Conservation (phyloP, 2,797 vertebrate species). For the Nasua narica region DNA sequence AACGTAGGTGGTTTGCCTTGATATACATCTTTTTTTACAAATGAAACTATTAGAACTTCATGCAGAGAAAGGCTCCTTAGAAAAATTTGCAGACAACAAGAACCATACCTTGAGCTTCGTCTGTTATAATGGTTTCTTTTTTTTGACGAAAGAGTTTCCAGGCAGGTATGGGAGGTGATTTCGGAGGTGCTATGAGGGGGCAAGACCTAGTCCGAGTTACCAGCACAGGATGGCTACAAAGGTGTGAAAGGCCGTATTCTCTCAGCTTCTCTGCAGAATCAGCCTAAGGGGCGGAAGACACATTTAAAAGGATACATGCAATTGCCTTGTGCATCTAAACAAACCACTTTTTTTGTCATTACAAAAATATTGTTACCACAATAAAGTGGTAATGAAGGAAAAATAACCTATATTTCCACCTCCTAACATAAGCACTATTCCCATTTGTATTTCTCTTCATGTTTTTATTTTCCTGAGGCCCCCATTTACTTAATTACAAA, state of each 20-base stretch:
- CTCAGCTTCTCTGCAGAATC: conserved; percentile 90
- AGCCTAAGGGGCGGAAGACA: conserved; percentile 80
- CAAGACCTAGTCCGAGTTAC: conserved; percentile 90
- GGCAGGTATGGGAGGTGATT: conserved; percentile 81
- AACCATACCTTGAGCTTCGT: conserved; percentile 87
- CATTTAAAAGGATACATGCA: neutral
- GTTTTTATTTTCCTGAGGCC: neutral
- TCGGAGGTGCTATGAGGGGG: conserved; percentile 83
- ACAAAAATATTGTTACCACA: neutral
- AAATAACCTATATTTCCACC: neutral
- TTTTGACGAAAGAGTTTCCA: conserved; percentile 92
- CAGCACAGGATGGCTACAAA: conserved; percentile 89
- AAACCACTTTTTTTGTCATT: neutral
- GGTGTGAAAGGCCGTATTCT: conserved; percentile 89
- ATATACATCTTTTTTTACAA: neutral
- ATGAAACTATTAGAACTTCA: neutral
- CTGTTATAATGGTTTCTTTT: conserved; percentile 84
- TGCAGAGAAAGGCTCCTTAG: neutral
- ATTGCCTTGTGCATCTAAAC: neutral
- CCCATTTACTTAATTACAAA: neutral
- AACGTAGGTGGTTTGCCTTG: neutral
- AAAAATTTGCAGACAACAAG: neutral
- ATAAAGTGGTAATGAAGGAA: neutral
- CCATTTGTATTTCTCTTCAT: neutral
- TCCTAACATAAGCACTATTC: neutral